Conservation (phyloP, 2,113 vertebrate genomes). For the Menidia beryllina region DNA sequence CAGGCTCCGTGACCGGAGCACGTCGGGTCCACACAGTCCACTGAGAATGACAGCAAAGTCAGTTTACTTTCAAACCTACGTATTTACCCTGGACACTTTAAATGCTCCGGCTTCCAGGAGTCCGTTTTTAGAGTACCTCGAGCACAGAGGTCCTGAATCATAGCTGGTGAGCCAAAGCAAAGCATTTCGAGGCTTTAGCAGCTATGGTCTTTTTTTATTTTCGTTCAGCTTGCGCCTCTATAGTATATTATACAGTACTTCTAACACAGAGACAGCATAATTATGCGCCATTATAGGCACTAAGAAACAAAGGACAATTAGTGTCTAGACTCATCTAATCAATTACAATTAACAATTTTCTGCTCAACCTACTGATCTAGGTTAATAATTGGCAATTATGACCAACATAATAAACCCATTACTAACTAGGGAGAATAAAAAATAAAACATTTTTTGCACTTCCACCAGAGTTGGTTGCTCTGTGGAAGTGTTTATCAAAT, state of each 20-base stretch:
- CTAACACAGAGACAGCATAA: constrained; percentile 60
- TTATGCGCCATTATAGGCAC: constrained; percentile 61
- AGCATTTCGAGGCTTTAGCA: constrained; percentile 25
- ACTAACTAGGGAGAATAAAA: constrained; percentile 59
- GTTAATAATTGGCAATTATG: constrained; percentile 76
- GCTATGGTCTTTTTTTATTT: constrained; percentile 46
- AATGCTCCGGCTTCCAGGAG: constrained; percentile 27
- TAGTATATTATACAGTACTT: constrained; percentile 56
- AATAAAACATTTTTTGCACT: constrained; percentile 14
- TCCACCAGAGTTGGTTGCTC: constrained; percentile 10
- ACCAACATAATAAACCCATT: constrained; percentile 62
- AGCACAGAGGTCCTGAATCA: constrained; percentile 25
- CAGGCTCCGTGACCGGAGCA: constrained; percentile 93
- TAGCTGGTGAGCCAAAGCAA: constrained; percentile 26
- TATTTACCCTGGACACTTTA: constrained; percentile 28
- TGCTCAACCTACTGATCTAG: constrained; percentile 60
- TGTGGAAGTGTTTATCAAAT: constrained; percentile 39
- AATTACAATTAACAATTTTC: constrained; percentile 73
- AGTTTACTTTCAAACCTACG: constrained; percentile 45
- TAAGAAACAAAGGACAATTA: constrained; percentile 63
- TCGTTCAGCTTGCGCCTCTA: constrained; percentile 43
- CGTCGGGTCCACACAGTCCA: constrained; percentile 93
- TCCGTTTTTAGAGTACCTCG: constrained; percentile 26
- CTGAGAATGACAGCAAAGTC: constrained; percentile 79
- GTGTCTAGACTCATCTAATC: constrained; percentile 64